A percentile compares a stretch with the other conserved stretches of the same genome.
These are phyloP conservation scores for Limnodromus scolopaceus DNA, from an alignment of 2,797 vertebrate genomes.

Conservation along the genomic window DNA sequence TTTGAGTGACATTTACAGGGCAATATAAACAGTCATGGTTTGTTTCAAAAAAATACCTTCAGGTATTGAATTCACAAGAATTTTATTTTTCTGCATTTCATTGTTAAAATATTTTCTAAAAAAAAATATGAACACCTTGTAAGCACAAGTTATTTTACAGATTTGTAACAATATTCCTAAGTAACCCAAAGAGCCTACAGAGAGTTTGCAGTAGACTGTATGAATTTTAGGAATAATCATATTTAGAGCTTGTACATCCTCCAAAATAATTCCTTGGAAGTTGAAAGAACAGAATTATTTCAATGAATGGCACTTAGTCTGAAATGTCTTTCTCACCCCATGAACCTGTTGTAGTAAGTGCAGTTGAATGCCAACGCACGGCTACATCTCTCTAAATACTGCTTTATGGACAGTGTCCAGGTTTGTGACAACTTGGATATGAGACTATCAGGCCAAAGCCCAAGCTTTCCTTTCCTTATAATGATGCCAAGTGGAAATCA, in stretches of 20 bases:
- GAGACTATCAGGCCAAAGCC: background rate
- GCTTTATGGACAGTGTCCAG: background rate
- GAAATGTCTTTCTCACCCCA: background rate
- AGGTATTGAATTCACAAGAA: background rate
- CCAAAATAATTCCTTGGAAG: background rate
- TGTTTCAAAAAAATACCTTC: background rate
- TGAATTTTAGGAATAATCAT: background rate
- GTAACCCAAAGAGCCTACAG: background rate
- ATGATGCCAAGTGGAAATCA: background rate
- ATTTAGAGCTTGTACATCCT: background rate
- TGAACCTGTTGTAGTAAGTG: background rate
- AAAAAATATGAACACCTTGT: background rate
- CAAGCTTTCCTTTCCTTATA: background rate
- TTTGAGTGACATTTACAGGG: background rate
- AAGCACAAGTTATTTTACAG: background rate
- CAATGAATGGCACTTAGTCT: background rate
- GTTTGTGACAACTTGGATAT: background rate
- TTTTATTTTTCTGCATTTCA: background rate
- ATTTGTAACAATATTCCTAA: background rate
- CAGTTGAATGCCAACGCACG: background rate
- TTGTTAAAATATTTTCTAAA: background rate
- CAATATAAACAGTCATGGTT: background rate
- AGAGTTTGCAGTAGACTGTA: background rate
- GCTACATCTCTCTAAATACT: background rate
- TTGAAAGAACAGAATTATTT: background rate